Conservation (phyloP, 2,113 vertebrate genomes). For the Protobothrops flavoviridis region DNA sequence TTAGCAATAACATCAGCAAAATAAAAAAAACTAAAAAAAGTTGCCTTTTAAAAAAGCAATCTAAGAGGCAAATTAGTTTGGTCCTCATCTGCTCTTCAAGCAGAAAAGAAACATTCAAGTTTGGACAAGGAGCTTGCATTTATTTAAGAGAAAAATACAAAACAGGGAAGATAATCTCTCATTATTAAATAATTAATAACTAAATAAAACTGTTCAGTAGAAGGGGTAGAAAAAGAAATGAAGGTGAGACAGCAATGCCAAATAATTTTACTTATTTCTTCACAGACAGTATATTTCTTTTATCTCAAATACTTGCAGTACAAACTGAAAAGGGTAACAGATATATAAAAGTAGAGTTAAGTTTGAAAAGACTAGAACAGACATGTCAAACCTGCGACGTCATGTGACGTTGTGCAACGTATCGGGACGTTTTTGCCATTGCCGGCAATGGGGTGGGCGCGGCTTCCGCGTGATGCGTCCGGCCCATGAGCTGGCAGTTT, state of each 20-base stretch:
- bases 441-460: too few species aligned
- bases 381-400: too few species aligned
- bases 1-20: background rate
- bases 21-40: background rate
- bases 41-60: background rate
- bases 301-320: background rate
- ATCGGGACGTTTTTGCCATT: too few species aligned
- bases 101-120: background rate
- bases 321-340: constrained; percentile 22
- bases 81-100: background rate
- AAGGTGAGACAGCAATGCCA: background rate
- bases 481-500: too few species aligned
- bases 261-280: background rate
- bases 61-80: background rate
- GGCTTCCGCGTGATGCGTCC: too few species aligned
- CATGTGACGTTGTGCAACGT: too few species aligned
- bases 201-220: background rate
- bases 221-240: background rate
- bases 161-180: background rate
- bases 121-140: background rate
- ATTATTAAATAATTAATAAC: background rate
- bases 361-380: constrained; percentile 1
- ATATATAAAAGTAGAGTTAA: constrained; percentile 29
- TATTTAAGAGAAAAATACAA: background rate
- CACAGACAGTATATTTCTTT: background rate